A percentile compares a stretch with the other conserved stretches of the same genome.
These are phyloP conservation scores for Natator depressus DNA, from an alignment of 2,113 vertebrate genomes.

Conservation along the genomic window DNA sequence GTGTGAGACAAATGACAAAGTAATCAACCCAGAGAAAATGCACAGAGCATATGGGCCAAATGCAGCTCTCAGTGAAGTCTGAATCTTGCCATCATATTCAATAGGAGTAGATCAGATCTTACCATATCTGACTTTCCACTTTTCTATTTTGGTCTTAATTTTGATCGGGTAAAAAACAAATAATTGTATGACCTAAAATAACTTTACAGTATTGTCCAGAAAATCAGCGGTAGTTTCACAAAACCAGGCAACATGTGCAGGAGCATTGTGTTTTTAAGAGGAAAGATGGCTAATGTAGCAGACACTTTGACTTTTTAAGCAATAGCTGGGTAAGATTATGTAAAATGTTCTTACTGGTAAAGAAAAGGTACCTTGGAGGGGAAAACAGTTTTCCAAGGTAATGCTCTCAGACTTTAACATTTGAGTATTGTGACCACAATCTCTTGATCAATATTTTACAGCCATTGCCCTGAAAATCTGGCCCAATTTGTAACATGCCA, in stretches of 20 bases:
- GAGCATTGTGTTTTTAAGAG: neutral
- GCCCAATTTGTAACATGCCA: neutral
- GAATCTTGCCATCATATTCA: neutral
- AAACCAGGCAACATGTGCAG: neutral
- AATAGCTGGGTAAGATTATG: neutral
- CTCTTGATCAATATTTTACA: neutral
- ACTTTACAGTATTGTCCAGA: neutral
- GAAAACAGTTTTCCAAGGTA: neutral
- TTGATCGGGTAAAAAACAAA: neutral
- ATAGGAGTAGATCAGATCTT: neutral
- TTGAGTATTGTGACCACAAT: constrained; percentile 1
- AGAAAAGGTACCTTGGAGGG: neutral
- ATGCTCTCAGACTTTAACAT: neutral
- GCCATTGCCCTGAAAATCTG: neutral
- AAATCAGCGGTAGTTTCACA: neutral
- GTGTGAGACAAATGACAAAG: neutral
- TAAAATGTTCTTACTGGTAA: neutral
- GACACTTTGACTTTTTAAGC: neutral
- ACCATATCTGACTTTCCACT: neutral
- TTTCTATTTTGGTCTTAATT: constrained; percentile 9
- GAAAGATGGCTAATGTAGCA: neutral
- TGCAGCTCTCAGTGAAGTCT: neutral
- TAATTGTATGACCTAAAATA: neutral
- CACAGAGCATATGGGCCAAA: neutral
- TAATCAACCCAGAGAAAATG: neutral